A percentile compares a stretch with the other conserved stretches of the same genome.
Evolutionary conservation across 1,140 invertebrate genomes (phyloP).

Genomic region (Alviniconcha marisindica): DNA sequence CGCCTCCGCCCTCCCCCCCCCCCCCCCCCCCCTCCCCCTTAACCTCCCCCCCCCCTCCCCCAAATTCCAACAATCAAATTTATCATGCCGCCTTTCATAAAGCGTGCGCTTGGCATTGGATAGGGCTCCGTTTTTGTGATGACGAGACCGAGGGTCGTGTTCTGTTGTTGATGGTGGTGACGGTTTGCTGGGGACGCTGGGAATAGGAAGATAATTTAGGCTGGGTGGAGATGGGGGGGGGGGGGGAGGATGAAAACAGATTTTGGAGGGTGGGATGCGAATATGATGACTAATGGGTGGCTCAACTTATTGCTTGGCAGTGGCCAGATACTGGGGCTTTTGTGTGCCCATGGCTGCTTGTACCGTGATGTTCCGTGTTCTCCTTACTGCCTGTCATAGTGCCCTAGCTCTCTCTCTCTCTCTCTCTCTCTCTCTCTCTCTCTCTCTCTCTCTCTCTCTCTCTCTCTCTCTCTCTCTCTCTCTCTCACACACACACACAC

Average conservation of each 20-base stretch:
- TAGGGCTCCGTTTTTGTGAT: neutral
- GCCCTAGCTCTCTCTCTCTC: no score
- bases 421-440: no score
- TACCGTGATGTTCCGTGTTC: no score
- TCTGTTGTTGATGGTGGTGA: neutral
- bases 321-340: neutral
- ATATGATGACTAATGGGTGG: neutral
- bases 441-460: conserved; percentile 27
- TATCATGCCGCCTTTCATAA: conserved; percentile 10
- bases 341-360: no score
- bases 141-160: neutral
- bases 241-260: neutral
- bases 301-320: neutral
- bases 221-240: neutral
- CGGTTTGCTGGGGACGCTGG: neutral
- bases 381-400: no score
- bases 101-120: neutral
- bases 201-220: neutral
- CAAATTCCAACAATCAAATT: conserved; percentile 6
- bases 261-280: no score
- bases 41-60: neutral
- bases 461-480: conserved; percentile 27
- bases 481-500: no score
- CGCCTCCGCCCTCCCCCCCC: neutral
- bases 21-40: neutral